Conservation (phyloP, 2,797 vertebrate species). For the Crenichthys baileyi region DNA sequence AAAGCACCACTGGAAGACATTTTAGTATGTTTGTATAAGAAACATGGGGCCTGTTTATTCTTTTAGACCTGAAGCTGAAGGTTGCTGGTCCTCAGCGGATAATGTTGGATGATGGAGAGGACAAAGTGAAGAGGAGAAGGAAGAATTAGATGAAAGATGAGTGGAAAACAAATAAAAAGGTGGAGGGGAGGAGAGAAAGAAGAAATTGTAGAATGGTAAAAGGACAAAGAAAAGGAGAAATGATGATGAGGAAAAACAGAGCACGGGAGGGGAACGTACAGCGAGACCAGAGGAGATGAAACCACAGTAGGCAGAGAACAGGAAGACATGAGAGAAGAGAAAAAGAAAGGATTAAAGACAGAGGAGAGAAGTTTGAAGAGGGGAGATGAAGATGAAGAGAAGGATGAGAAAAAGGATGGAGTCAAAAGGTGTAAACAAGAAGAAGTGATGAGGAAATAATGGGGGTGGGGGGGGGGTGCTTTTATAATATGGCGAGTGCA, state of each 20-base stretch:
- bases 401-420: neutral
- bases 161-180: neutral
- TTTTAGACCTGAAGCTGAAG: too few relatives aligned
- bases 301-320: neutral
- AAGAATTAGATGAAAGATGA: too few relatives aligned
- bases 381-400: too few relatives aligned
- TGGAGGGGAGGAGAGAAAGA: neutral
- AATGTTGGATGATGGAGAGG: too few relatives aligned
- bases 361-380: neutral
- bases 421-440: neutral
- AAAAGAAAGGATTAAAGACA: neutral
- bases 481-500: too few relatives aligned
- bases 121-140: neutral
- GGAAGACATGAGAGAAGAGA: neutral
- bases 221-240: neutral
- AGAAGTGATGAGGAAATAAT: neutral
- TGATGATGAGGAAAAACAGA: neutral
- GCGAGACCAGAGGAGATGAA: too few relatives aligned
- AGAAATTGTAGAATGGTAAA: neutral
- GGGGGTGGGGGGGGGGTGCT: slow-evolving; percentile 15
- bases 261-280: neutral
- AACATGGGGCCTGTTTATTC: too few relatives aligned
- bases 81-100: too few relatives aligned
- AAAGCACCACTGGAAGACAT: too few relatives aligned
- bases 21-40: too few relatives aligned